Conservation (phyloP, 2,113 vertebrate genomes). For the Tachysurus fulvidraco region DNA sequence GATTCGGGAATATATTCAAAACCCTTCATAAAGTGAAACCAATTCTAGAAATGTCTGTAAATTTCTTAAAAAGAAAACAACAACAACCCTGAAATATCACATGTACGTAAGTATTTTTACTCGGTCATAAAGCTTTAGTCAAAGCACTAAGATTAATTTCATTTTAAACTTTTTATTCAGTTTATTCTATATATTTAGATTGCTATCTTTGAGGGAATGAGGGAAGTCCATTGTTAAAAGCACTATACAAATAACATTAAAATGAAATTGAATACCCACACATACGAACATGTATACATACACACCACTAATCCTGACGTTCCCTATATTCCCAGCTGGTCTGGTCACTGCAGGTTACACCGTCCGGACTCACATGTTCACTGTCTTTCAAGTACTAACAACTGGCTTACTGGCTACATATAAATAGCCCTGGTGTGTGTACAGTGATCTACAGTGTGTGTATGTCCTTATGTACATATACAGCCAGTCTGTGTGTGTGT, state of each 20-base stretch:
- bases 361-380: neutral
- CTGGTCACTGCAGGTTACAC: conserved; percentile 28
- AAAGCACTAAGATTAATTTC: no score
- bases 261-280: neutral
- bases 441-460: neutral
- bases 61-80: no score
- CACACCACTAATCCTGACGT: conserved; percentile 42
- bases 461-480: neutral
- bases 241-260: neutral
- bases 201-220: no score
- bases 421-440: neutral
- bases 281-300: neutral
- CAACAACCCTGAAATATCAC: no score
- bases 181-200: no score
- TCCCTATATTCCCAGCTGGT: conserved; percentile 56
- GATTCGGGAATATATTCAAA: no score
- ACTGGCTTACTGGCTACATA: neutral
- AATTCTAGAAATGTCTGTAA: no score
- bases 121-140: no score
- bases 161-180: no score
- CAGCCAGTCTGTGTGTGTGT: conserved; percentile 3
- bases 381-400: neutral
- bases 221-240: neutral
- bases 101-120: no score
- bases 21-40: no score